Evolutionary conservation across 2,888 invertebrate species (phyloP), one percentile per base, ranked within the genome.

Genomic region (Lasiommata megera): DNA sequence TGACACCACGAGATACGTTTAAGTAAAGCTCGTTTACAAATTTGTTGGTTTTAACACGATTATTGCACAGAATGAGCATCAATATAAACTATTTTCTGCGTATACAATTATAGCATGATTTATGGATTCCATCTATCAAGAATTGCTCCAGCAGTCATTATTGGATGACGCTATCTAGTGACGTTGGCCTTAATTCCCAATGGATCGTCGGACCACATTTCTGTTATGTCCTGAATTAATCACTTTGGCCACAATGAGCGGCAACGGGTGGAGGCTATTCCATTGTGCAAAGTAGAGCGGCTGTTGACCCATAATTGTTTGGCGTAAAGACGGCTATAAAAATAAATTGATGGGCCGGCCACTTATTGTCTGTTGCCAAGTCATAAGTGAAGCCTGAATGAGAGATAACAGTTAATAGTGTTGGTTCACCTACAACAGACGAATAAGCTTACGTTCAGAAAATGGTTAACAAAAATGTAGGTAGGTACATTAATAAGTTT

Each of bases 211-310:
- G 78, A 75, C 79, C 77, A 81, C 77, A 82, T 79, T 50, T 41
- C 52, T 41, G 46, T 77, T 80, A 80, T 78, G 76, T 74, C 73
- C 76, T 75, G 76, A 84, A 84, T 85, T 87, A 87, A 87, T 86
- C 84, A 87, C 82, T 86, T 80, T 81, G 82, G 77, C 77, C 77
- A 77, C 84, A 82, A 83, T 80, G 77, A 75, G 71, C 75, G 69
- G 76, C 51, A 76, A 74, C 75, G 73, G 75, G 66, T 76, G 63
- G 72, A 71, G 78, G 67, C 71, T 59, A 66, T 62, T 67, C 66
- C 62, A 73, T 75, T 73, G 68, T 68, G 61, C 62, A 73, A 81
- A 77, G 69, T 83, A 68, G 83, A 79, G 77, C 82, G 79, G 72
- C 36, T 79, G 65, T 78, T 79, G 80, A 80, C 76, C 77, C 74